A percentile compares a stretch with the other conserved stretches of the same genome.
Conservation (phyloP, 2,888 invertebrate species). For the Alentia gelatinosa region DNA sequence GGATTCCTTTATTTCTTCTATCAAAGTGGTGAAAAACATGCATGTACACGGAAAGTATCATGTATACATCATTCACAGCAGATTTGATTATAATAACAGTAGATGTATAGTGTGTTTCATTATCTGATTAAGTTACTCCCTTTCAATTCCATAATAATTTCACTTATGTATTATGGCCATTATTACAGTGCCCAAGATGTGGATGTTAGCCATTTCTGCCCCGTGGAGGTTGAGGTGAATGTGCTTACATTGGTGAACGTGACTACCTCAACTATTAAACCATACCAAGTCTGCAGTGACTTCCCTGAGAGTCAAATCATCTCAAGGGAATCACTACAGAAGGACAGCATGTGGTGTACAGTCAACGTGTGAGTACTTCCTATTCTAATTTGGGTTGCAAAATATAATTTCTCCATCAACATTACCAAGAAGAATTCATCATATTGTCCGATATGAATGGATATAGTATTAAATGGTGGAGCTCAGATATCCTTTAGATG, state of each 20-base stretch:
- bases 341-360: constrained; percentile 9
- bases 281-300: neutral
- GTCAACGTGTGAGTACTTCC: constrained; percentile 17
- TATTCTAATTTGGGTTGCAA: no score
- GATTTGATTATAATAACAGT: neutral
- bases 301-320: constrained; percentile 3
- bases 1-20: neutral
- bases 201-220: constrained; percentile 19
- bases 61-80: neutral
- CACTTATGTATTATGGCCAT: neutral
- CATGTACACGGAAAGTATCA: neutral
- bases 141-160: no score
- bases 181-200: neutral
- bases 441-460: no score
- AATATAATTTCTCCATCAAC: no score
- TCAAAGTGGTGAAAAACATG: neutral
- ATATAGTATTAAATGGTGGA: no score
- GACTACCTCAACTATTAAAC: neutral
- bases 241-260: neutral
- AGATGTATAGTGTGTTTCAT: neutral
- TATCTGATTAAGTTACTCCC: no score
- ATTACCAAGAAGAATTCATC: no score
- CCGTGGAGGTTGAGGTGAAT: neutral
- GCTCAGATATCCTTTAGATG: no score
- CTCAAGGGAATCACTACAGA: neutral